A percentile compares a stretch with the other conserved stretches of the same genome.
Evolutionary conservation across 2,888 invertebrate genomes (phyloP).

Genomic region (Sarcophaga subvicina): DNA sequence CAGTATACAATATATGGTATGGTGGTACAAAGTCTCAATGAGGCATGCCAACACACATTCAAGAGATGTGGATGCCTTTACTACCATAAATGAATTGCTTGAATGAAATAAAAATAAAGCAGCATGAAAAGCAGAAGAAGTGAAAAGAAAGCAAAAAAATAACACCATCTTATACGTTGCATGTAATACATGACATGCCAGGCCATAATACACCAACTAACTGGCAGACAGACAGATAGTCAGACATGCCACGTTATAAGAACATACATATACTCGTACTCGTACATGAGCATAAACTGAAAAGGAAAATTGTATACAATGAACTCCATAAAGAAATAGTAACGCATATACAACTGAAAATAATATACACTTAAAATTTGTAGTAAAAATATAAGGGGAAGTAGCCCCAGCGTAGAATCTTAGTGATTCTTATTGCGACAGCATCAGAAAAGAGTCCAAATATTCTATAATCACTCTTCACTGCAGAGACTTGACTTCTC

Average conservation of each 20-base stretch:
- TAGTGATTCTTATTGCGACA: too few species aligned
- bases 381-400: constrained; percentile 6
- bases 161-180: constrained; percentile 42
- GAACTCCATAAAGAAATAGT: not conserved
- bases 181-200: constrained; percentile 66
- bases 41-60: constrained; percentile 1
- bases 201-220: constrained; percentile 50
- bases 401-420: not conserved
- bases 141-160: not conserved
- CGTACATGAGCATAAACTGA: not conserved
- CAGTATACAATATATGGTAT: not conserved
- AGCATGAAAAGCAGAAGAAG: too few species aligned
- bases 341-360: not conserved
- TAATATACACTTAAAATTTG: not conserved
- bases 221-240: constrained; percentile 13
- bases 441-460: too few species aligned
- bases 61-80: too few species aligned
- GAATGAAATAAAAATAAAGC: not conserved
- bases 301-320: not conserved
- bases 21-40: constrained; percentile 15
- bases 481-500: too few species aligned
- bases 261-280: not conserved
- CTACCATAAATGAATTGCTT: constrained; percentile 34
- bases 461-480: too few species aligned
- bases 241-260: not conserved